These are phyloP conservation scores for Ameiurus melas DNA, from an alignment of 2,113 vertebrate species.

Conservation along the genomic window DNA sequence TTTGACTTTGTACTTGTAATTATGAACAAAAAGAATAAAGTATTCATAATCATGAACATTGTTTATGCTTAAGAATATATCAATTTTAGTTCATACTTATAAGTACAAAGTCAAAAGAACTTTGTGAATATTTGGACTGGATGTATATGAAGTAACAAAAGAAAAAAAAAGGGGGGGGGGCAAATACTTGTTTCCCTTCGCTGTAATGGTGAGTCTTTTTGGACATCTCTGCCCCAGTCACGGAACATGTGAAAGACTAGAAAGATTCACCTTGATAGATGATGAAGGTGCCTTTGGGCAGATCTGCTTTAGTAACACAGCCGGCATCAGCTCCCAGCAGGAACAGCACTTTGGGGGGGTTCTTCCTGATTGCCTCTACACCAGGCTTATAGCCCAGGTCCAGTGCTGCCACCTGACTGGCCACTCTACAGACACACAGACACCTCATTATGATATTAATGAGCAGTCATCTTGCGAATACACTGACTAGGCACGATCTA, in stretches of 20 bases:
- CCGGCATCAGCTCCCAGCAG: conserved; percentile 90
- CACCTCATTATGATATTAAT: not conserved
- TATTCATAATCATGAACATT: too few species aligned
- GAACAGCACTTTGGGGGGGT: conserved; percentile 88
- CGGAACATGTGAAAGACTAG: not conserved
- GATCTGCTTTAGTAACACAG: conserved; percentile 88
- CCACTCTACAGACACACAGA: conserved; percentile 77
- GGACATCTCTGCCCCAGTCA: not conserved
- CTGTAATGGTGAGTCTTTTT: not conserved
- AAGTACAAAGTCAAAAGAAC: not conserved
- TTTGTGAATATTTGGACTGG: not conserved
- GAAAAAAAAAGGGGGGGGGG: not conserved
- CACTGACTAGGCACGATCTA: not conserved
- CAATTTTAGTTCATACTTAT: not conserved
- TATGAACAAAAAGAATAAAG: too few species aligned
- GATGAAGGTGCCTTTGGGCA: conserved; percentile 87
- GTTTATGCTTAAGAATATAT: not conserved
- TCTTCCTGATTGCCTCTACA: conserved; percentile 87
- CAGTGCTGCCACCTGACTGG: conserved; percentile 95
- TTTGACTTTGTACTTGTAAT: too few species aligned
- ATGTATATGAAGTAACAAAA: not conserved
- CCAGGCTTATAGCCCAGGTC: conserved; percentile 96
- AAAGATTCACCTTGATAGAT: conserved; percentile 87
- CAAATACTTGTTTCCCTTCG: not conserved
- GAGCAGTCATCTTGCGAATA: not conserved